Conservation (phyloP, 2,113 vertebrate genomes). For the Scartelaos histophorus region DNA sequence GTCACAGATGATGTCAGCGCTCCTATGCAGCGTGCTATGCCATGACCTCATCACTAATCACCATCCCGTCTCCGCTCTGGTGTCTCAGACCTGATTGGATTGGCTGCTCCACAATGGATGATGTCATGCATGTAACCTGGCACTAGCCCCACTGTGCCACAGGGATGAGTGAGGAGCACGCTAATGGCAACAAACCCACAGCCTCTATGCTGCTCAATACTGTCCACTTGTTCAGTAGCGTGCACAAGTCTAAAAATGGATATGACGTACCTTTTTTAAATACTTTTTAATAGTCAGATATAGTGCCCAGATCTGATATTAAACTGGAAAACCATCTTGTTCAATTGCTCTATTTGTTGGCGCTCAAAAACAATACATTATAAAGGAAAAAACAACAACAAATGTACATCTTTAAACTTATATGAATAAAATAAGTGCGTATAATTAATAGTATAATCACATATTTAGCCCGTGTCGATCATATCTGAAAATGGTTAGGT, state of each 20-base stretch:
- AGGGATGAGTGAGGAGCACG: constrained; percentile 49
- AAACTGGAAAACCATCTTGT: neutral
- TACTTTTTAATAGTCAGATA: neutral
- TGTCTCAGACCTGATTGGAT: constrained; percentile 57
- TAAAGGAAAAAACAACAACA: too few species aligned
- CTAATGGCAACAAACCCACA: constrained; percentile 49
- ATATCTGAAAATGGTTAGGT: too few species aligned
- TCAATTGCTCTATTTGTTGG: neutral
- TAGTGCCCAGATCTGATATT: neutral
- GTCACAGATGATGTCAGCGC: constrained; percentile 58
- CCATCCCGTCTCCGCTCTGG: constrained; percentile 34
- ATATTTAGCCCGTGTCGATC: too few species aligned
- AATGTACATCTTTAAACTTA: too few species aligned
- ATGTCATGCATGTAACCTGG: constrained; percentile 68
- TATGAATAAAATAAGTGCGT: too few species aligned
- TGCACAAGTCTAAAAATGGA: too few species aligned
- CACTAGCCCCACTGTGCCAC: constrained; percentile 55
- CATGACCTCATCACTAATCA: constrained; percentile 53
- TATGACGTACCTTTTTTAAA: too few species aligned
- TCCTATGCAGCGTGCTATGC: constrained; percentile 51
- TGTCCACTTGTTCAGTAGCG: neutral
- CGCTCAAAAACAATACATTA: too few species aligned
- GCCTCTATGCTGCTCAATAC: constrained; percentile 16
- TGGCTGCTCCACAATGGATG: constrained; percentile 51
- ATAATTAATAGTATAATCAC: too few species aligned